These are phyloP conservation scores for Zenarchopterus dispar DNA, from an alignment of 2,797 vertebrate genomes.

Conservation along the genomic window DNA sequence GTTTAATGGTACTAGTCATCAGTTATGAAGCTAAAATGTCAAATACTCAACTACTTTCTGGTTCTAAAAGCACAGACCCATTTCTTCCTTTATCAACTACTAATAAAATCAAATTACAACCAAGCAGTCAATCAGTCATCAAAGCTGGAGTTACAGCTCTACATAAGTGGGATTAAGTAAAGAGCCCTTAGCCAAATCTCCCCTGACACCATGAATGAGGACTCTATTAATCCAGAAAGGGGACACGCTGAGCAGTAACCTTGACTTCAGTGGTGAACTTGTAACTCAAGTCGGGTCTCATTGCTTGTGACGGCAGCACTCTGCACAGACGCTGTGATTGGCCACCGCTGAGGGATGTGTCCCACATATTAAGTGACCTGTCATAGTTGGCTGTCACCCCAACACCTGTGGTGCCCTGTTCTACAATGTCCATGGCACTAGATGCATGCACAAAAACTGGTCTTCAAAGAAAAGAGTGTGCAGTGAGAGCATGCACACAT, in stretches of 20 bases:
- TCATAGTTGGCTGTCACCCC: constrained; percentile 5
- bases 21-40: no score
- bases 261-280: constrained; percentile 1
- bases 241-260: constrained; percentile 4
- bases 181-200: constrained; percentile 6
- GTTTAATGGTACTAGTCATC: no score
- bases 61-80: no score
- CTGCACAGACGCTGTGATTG: constrained; percentile 5
- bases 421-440: constrained; percentile 33
- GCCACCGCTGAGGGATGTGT: neutral
- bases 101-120: neutral
- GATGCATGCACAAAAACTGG: no score
- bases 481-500: no score
- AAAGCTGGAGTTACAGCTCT: neutral
- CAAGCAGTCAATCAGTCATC: neutral
- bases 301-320: neutral
- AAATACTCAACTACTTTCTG: no score
- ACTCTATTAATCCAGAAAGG: neutral
- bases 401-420: constrained; percentile 11
- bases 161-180: neutral
- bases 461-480: no score
- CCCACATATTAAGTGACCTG: neutral
- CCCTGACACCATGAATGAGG: constrained; percentile 27
- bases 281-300: neutral
- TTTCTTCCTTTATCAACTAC: no score